Percentiles rank a stretch among this genome's conserved stretches.
These are phyloP conservation scores for Microcebus ravelobensis DNA, from an alignment of 2,113 vertebrate species.

Conservation along the genomic window DNA sequence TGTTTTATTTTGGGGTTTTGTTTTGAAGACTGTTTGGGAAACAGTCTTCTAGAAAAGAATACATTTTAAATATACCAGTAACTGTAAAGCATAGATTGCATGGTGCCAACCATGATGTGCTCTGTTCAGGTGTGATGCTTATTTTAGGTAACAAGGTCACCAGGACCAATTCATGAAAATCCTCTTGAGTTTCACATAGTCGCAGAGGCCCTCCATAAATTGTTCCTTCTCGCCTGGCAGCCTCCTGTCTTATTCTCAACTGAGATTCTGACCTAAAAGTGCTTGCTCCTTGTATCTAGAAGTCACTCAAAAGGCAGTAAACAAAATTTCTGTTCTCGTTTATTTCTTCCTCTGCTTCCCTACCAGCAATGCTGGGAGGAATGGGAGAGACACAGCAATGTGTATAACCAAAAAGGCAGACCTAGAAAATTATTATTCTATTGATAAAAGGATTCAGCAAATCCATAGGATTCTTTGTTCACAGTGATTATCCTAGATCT, in stretches of 20 bases:
- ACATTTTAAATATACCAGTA: neutral
- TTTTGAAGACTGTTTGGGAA: too few relatives aligned
- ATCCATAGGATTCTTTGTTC: neutral
- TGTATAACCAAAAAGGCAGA: neutral
- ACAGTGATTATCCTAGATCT: neutral
- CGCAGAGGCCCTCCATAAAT: neutral
- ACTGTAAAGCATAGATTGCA: neutral
- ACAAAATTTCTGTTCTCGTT: neutral
- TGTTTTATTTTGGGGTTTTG: neutral
- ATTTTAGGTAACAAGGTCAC: neutral
- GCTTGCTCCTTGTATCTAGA: neutral
- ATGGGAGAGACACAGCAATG: neutral
- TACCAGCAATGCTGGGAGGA: neutral
- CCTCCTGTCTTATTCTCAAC: neutral
- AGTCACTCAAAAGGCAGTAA: neutral
- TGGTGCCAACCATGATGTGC: neutral
- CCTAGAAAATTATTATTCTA: neutral
- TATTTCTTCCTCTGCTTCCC: neutral
- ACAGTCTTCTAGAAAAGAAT: neutral
- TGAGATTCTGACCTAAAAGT: neutral
- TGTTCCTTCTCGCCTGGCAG: neutral
- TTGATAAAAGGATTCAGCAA: neutral
- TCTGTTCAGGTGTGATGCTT: neutral
- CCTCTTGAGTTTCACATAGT: neutral
- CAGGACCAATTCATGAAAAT: neutral